Conservation (phyloP, 2,888 invertebrate species). For the Ptilodon capucinus region DNA sequence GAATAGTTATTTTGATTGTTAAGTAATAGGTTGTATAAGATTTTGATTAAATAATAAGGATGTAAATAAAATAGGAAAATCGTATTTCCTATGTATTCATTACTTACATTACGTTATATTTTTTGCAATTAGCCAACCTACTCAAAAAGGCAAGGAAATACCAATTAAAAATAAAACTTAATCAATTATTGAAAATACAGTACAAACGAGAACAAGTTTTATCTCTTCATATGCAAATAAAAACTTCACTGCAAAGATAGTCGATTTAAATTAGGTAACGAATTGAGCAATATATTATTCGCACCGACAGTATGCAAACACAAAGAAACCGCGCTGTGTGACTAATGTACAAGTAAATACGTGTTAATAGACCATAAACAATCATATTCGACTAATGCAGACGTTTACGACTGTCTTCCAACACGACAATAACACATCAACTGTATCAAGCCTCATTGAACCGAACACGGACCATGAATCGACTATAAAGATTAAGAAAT, state of each 20-base stretch:
- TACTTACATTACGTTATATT: too few species aligned
- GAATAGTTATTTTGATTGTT: not conserved
- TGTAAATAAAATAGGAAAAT: too few species aligned
- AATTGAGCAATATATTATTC: slow-evolving; percentile 8
- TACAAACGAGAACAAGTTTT: not conserved
- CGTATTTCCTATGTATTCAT: too few species aligned
- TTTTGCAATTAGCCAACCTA: too few species aligned
- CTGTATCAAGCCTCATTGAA: slow-evolving; percentile 75
- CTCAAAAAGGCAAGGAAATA: too few species aligned
- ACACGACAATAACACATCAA: slow-evolving; percentile 75
- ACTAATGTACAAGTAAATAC: slow-evolving; percentile 55
- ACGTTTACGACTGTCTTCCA: slow-evolving; percentile 70
- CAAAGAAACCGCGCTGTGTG: slow-evolving; percentile 40
- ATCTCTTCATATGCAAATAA: not conserved
- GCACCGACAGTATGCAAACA: slow-evolving; percentile 12
- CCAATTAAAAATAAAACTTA: too few species aligned
- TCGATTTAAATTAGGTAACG: not conserved
- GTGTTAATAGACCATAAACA: slow-evolving; percentile 66
- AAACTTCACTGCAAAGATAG: not conserved
- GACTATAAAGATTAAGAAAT: slow-evolving; percentile 60
- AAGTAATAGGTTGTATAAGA: too few species aligned
- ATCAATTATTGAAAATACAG: too few species aligned
- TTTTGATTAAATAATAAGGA: too few species aligned
- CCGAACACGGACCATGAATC: slow-evolving; percentile 66
- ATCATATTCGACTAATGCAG: slow-evolving; percentile 68